phyloP scores from a whole-genome alignment of 2,113 vertebrate species.

The Sinocyclocheilus anshuiensis region DNA sequence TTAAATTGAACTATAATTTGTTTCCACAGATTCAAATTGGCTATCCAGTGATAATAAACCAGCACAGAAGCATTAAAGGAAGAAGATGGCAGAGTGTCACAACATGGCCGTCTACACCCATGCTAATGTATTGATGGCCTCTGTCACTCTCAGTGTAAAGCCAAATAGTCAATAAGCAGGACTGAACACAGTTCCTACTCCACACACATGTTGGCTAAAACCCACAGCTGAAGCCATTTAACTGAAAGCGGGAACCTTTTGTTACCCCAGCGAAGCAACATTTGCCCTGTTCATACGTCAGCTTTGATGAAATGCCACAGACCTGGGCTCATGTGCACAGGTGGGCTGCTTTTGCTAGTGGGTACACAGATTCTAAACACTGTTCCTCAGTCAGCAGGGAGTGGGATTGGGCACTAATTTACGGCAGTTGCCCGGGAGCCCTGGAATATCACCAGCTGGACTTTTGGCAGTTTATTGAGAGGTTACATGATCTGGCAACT shows the following conservation, averaged over 20 bases:
- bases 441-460: constrained; percentile 63
- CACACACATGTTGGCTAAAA: background rate
- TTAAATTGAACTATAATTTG: background rate
- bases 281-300: background rate
- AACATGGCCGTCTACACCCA: constrained; percentile 46
- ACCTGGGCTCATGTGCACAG: constrained; percentile 11
- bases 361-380: constrained; percentile 9
- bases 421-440: constrained; percentile 61
- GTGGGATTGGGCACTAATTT: constrained; percentile 55
- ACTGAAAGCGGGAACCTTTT: background rate
- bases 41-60: constrained; percentile 61
- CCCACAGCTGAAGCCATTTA: background rate
- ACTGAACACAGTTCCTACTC: background rate
- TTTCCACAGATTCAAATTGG: constrained; percentile 53
- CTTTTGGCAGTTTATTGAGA: constrained; percentile 61
- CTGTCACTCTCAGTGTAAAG: constrained; percentile 1
- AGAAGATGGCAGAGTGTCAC: constrained; percentile 35
- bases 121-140: constrained; percentile 49
- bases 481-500: constrained; percentile 64
- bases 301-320: constrained; percentile 22
- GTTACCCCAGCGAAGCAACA: background rate
- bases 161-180: background rate
- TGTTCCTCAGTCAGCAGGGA: constrained; percentile 49
- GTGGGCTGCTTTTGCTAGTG: constrained; percentile 15
- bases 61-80: constrained; percentile 49